Evolutionary conservation across 2,797 vertebrate species (phyloP), one percentile per base, ranked within the genome.

Genomic region (Lutjanus campechanus): DNA sequence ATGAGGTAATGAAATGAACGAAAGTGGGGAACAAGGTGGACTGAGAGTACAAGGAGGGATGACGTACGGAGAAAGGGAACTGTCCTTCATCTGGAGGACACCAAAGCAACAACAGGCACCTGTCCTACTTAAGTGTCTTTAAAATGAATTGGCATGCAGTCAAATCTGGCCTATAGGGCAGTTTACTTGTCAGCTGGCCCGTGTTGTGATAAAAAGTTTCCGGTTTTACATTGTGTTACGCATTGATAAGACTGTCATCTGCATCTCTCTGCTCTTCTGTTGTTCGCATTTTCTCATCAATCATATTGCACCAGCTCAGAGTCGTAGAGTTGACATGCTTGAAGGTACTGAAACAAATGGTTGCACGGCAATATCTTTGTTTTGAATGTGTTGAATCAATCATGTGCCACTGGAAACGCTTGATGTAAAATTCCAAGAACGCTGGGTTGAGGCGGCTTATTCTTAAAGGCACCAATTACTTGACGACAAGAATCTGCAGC

Each of bases 51-150:
- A 12, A 76, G 67, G 46, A 69, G 9, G 41, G 5, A 51, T 59
- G 82, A 73, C 41, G 47, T 59, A 25, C 15, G n/a, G 9, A 56
- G 25, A 72, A 83, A 70, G 9, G 10, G 6, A 65, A 51, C 64
- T 47, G 84, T 62, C 79, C 88, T 87, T 87, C 62, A 72, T 70
- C 16, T 69, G 73, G 71, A 83, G 81, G 81, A 85, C 69, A 51
- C 76, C 62, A 63, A 80, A 13, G 59, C 69, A 70, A 69, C 77
- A 84, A 56, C 56, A 64, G 67, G 53, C 59, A 73, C 56, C 60
- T 63, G 72, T 66, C 77, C 84, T 53, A 36, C 78, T 81, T 84
- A 71, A 88, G 70, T 25, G 51, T 66, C 76, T 83, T 77, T 72
- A 71, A 75, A 83, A 55, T 74, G 79, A 69, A 81, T 79, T 84